phyloP scores from a whole-genome alignment of 2,797 vertebrate species.

The Malacoctenus gilli region DNA sequence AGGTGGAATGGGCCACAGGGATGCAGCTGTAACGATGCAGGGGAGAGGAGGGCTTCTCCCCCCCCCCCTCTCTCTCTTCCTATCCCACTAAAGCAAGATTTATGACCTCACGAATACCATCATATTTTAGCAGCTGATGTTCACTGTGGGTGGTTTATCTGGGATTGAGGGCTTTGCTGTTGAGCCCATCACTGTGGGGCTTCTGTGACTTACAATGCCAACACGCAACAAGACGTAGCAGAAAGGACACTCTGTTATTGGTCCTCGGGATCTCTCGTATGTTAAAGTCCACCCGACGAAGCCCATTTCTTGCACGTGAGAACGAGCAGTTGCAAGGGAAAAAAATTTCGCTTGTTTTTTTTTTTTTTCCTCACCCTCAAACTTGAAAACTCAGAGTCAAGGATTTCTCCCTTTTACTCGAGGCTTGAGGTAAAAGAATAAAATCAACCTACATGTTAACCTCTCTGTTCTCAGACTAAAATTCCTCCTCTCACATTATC shows the following conservation, averaged over 20 bases:
- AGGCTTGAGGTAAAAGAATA: constrained; percentile 3
- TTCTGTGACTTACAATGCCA: constrained; percentile 70
- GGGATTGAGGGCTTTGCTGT: constrained; percentile 82
- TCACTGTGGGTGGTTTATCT: constrained; percentile 81
- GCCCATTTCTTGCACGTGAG: too few species aligned
- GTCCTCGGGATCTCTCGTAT: constrained; percentile 16
- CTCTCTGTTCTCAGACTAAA: constrained; percentile 17
- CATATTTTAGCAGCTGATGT: constrained; percentile 84
- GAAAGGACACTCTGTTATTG: constrained; percentile 47
- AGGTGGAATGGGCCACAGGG: constrained; percentile 81
- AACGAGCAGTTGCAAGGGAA: constrained; percentile 11
- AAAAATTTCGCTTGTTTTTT: constrained; percentile 1
- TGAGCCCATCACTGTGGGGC: constrained; percentile 77
- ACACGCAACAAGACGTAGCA: constrained; percentile 63
- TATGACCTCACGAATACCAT: constrained; percentile 79
- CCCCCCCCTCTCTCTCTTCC: constrained; percentile 56
- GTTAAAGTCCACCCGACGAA: not conserved
- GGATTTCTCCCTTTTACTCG: not conserved
- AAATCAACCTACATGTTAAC: constrained; percentile 34
- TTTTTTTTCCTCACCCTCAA: not conserved
- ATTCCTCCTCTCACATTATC: constrained; percentile 29
- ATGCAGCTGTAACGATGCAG: constrained; percentile 80
- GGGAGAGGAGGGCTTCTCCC: constrained; percentile 70
- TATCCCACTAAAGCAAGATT: constrained; percentile 81
- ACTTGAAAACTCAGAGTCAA: constrained; percentile 7